A percentile compares a stretch with the other conserved stretches of the same genome.
Conservation (phyloP, 2,888 invertebrate species). For the Rosalia funebris region DNA sequence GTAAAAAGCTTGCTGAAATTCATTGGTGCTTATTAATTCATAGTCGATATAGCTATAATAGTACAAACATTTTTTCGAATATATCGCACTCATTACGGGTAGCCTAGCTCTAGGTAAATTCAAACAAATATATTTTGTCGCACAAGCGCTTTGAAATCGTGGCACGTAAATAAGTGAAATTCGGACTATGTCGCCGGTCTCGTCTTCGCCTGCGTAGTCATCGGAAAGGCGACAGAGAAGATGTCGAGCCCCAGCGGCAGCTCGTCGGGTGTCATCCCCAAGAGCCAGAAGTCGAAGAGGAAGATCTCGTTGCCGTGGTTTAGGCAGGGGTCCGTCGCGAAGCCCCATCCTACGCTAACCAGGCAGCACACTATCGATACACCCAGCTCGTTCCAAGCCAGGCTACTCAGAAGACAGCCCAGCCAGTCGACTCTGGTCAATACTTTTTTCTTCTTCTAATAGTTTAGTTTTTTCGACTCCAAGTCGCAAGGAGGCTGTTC, state of each 20-base stretch:
- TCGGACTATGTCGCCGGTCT: constrained; percentile 1
- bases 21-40: constrained; percentile 13
- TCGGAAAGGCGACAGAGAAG: background rate
- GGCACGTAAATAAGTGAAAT: constrained; percentile 1
- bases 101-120: constrained; percentile 8
- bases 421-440: constrained; percentile 68
- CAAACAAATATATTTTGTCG: constrained; percentile 6
- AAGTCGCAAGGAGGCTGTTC: too few species aligned
- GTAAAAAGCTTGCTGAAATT: constrained; percentile 9
- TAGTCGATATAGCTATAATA: background rate
- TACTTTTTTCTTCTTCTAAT: constrained; percentile 44
- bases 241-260: constrained; percentile 23
- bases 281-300: constrained; percentile 77
- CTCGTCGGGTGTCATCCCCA: constrained; percentile 53
- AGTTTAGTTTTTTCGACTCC: background rate
- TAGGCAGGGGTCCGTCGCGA: constrained; percentile 80
- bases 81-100: constrained; percentile 23
- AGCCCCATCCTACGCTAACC: constrained; percentile 78
- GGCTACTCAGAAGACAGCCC: constrained; percentile 75
- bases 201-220: background rate
- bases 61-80: background rate
- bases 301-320: constrained; percentile 93
- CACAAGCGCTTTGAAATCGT: constrained; percentile 19
- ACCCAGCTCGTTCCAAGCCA: constrained; percentile 84
- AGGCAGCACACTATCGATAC: constrained; percentile 92